Percentiles rank a stretch among this genome's conserved stretches.
Evolutionary conservation across 2,797 vertebrate genomes (phyloP).

Genomic region (Acanthopagrus latus): DNA sequence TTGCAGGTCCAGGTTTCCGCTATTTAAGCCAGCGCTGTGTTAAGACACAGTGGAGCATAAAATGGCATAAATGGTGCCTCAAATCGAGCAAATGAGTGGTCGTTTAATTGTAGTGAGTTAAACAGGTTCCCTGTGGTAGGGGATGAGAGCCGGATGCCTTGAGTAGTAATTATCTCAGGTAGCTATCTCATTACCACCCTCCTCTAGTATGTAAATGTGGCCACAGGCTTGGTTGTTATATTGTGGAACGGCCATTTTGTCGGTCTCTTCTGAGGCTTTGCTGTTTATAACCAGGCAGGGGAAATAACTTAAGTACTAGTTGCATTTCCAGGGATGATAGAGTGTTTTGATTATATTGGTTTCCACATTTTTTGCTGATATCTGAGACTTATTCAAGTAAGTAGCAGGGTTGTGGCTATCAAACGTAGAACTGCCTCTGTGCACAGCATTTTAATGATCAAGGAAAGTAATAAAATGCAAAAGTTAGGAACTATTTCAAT

Average conservation of each 20-base stretch:
- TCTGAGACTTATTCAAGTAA: conserved; percentile 29
- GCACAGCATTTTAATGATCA: conserved; percentile 34
- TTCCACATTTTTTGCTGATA: conserved; percentile 11
- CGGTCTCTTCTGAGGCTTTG: conserved; percentile 26
- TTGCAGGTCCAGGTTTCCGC: not conserved
- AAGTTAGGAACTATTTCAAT: conserved; percentile 31
- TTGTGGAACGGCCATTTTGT: conserved; percentile 42
- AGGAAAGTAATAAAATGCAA: conserved; percentile 46
- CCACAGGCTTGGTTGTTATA: conserved; percentile 43
- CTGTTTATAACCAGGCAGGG: conserved; percentile 52
- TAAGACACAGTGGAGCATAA: conserved; percentile 59
- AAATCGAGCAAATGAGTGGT: conserved; percentile 73
- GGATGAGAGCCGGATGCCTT: conserved; percentile 68
- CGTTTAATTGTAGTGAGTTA: conserved; percentile 78
- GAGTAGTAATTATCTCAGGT: conserved; percentile 84
- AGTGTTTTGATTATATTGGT: conserved; percentile 29
- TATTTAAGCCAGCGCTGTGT: conserved; percentile 19
- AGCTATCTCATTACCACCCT: conserved; percentile 80
- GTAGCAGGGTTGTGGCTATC: conserved; percentile 28
- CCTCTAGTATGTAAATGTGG: conserved; percentile 68
- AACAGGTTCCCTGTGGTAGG: conserved; percentile 66
- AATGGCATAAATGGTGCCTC: conserved; percentile 63
- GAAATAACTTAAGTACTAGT: conserved; percentile 39
- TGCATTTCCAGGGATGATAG: conserved; percentile 32
- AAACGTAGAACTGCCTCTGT: conserved; percentile 30